A percentile compares a stretch with the other conserved stretches of the same genome.
These are phyloP conservation scores for Chloropsis hardwickii DNA, from an alignment of 2,113 vertebrate genomes.

Conservation along the genomic window DNA sequence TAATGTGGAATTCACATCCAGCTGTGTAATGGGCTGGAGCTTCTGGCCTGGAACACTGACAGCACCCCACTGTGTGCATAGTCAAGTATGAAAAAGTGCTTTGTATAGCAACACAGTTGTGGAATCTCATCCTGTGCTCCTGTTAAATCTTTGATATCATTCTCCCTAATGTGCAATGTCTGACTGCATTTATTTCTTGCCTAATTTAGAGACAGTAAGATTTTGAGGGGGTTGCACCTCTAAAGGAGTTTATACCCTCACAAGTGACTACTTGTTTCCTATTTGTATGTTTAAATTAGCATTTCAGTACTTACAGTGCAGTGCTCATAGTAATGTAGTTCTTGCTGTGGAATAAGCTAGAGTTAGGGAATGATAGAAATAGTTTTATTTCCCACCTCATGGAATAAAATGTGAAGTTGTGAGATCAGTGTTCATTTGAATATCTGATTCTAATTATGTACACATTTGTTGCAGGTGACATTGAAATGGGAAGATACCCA, in stretches of 20 bases:
- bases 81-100: not conserved
- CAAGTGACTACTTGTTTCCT: not conserved
- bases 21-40: not conserved
- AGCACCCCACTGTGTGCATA: not conserved
- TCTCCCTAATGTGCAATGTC: not conserved
- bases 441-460: not conserved
- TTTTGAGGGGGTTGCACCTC: not conserved
- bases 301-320: not conserved
- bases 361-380: not conserved
- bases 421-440: not conserved
- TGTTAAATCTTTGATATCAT: not conserved
- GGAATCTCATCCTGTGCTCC: not conserved
- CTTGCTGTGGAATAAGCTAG: not conserved
- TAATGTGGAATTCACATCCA: not conserved
- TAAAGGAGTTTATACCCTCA: slow-evolving; percentile 8
- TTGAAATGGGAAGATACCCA: slow-evolving; percentile 64
- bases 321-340: not conserved
- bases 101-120: not conserved
- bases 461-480: slow-evolving; percentile 65
- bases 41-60: not conserved
- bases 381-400: not conserved
- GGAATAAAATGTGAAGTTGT: not conserved
- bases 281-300: not conserved
- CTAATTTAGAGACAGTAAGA: not conserved
- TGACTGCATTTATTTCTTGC: not conserved